Percentiles rank a stretch among this genome's conserved stretches.
phyloP scores from a whole-genome alignment of 2,888 invertebrate genomes.

The Phortica magna region DNA sequence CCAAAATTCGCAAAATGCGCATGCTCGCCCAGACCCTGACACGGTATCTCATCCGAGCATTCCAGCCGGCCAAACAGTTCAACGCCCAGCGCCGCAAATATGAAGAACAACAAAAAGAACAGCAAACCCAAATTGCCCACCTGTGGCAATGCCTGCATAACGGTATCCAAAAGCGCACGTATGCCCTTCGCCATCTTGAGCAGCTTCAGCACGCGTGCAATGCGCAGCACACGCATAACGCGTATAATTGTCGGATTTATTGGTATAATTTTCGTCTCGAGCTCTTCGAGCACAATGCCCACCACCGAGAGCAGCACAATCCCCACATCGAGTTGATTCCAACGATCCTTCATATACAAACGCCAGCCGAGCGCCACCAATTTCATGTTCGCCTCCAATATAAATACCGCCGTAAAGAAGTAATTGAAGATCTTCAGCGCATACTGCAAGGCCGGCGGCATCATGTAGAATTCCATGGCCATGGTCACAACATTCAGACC shows the following conservation, averaged over 20 bases:
- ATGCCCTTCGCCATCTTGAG: constrained; percentile 99
- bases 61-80: constrained; percentile 98
- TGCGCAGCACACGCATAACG: constrained; percentile 98
- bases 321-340: constrained; percentile 98
- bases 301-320: constrained; percentile 99
- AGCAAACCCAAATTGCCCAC: constrained; percentile 98
- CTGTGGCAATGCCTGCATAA: constrained; percentile 99
- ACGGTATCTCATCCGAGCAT: constrained; percentile 95
- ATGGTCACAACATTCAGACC: constrained; percentile 99
- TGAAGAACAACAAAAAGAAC: constrained; percentile 99
- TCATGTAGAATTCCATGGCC: constrained; percentile 99
- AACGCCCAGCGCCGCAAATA: constrained; percentile 99
- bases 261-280: constrained; percentile 98
- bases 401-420: constrained; percentile 99
- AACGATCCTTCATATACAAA: constrained; percentile 96
- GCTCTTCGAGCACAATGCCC: constrained; percentile 98
- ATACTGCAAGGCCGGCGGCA: constrained; percentile 96
- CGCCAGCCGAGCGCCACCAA: constrained; percentile 93
- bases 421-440: constrained; percentile 99
- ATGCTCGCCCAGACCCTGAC: constrained; percentile 98
- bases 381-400: constrained; percentile 97
- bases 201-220: constrained; percentile 97
- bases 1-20: constrained; percentile 99
- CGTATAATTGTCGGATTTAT: constrained; percentile 99
- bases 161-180: constrained; percentile 97